Evolutionary conservation across 2,113 vertebrate genomes (phyloP).

Genomic region (Cheilinus undulatus): DNA sequence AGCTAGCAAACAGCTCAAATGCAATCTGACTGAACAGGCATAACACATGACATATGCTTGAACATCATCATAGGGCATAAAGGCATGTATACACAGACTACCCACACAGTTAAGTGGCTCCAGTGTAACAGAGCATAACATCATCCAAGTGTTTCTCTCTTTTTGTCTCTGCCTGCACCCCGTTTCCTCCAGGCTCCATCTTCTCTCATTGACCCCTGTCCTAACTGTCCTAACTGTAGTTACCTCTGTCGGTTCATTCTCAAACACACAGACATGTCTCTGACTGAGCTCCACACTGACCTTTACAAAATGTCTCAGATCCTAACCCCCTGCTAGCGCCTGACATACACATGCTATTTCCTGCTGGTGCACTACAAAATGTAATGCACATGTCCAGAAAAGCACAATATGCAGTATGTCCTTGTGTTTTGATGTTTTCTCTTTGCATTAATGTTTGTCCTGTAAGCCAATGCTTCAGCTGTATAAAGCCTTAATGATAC

Average conservation of each 20-base stretch:
- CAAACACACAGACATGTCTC: slow-evolving; percentile 47
- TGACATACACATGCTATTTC: slow-evolving; percentile 64
- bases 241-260: slow-evolving; percentile 45
- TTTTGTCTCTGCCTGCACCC: background rate
- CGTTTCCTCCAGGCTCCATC: slow-evolving; percentile 28
- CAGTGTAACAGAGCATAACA: background rate
- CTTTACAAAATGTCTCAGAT: slow-evolving; percentile 70
- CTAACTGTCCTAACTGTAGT: slow-evolving; percentile 28
- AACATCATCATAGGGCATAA: no score
- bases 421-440: slow-evolving; percentile 6
- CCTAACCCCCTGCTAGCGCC: slow-evolving; percentile 64
- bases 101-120: background rate
- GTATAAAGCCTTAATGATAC: background rate
- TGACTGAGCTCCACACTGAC: slow-evolving; percentile 66
- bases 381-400: slow-evolving; percentile 35
- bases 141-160: background rate
- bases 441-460: background rate
- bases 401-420: background rate
- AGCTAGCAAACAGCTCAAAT: slow-evolving; percentile 3
- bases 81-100: background rate
- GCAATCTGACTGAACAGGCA: slow-evolving; percentile 7
- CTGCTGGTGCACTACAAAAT: slow-evolving; percentile 51
- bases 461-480: slow-evolving; percentile 21
- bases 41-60: background rate
- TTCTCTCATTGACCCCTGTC: slow-evolving; percentile 14